phyloP scores from a whole-genome alignment of 2,888 invertebrate genomes.

The Orthonevra nobilis region DNA sequence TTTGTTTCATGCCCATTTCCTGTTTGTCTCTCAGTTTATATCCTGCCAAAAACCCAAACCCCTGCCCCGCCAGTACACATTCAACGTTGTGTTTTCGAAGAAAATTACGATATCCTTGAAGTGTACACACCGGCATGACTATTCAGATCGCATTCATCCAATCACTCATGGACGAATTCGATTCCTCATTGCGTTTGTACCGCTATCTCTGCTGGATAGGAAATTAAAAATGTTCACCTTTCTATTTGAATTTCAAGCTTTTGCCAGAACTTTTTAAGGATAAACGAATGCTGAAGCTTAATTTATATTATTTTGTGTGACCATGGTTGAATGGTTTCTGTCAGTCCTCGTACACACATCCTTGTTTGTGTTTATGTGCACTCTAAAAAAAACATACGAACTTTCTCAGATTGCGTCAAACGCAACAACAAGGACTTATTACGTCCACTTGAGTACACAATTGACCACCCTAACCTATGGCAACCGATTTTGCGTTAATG shows the following conservation, averaged over 20 bases:
- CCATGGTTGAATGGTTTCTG: constrained; percentile 54
- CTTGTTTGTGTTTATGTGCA: no score
- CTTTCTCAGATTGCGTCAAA: constrained; percentile 8
- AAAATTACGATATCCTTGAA: constrained; percentile 32
- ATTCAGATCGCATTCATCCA: constrained; percentile 17
- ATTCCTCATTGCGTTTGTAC: constrained; percentile 8
- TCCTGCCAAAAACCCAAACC: no score
- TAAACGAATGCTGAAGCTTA: no score
- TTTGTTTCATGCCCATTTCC: constrained; percentile 32
- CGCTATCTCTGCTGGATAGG: not conserved
- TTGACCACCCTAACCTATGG: constrained; percentile 55
- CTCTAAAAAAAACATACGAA: not conserved
- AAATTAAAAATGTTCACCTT: not conserved
- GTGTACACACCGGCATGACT: constrained; percentile 7
- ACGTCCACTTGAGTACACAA: constrained; percentile 24
- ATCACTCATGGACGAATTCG: constrained; percentile 3
- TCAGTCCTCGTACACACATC: constrained; percentile 13
- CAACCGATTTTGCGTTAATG: constrained; percentile 58
- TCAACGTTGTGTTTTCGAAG: constrained; percentile 21
- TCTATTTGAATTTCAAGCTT: no score
- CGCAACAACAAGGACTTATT: not conserved
- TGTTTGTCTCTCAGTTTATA: constrained; percentile 17
- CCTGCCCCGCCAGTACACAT: not conserved
- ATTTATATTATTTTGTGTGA: constrained; percentile 49
- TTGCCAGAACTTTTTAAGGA: constrained; percentile 10